Conservation (phyloP, 2,888 invertebrate species). For the Tyria jacobaeae region DNA sequence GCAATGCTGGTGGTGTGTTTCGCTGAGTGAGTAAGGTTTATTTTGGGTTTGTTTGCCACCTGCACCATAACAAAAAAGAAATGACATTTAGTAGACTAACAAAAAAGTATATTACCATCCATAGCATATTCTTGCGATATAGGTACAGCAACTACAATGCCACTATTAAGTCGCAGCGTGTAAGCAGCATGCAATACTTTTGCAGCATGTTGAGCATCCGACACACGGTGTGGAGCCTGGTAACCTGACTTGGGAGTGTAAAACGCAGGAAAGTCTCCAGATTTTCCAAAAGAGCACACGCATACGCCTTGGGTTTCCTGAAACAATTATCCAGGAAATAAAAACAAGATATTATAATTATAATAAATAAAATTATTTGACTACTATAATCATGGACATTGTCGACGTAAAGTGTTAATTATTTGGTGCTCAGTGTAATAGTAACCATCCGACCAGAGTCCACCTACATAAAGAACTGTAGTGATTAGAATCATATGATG, state of each 20-base stretch:
- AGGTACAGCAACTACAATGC: constrained; percentile 96
- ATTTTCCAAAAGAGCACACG: constrained; percentile 92
- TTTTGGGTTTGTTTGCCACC: too few relatives aligned
- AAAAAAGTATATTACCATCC: constrained; percentile 70
- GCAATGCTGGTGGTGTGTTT: too few relatives aligned
- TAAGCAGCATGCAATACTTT: constrained; percentile 87
- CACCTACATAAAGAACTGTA: too few relatives aligned
- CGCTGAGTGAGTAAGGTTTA: too few relatives aligned
- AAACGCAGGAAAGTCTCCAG: constrained; percentile 95
- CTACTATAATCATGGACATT: too few relatives aligned
- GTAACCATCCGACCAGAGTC: too few relatives aligned
- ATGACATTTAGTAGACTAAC: not conserved
- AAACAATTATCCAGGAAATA: not conserved
- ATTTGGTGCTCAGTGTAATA: too few relatives aligned
- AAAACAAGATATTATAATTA: too few relatives aligned
- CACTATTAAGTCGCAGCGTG: constrained; percentile 87
- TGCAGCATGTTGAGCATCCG: constrained; percentile 90
- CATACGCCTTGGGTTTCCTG: constrained; percentile 98
- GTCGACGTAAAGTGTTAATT: too few relatives aligned
- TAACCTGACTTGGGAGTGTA: constrained; percentile 93
- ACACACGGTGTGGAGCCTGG: constrained; percentile 90
- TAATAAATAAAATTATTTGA: too few relatives aligned
- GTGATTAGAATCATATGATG: too few relatives aligned
- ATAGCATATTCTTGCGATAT: constrained; percentile 91
- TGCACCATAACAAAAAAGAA: too few relatives aligned